Evolutionary conservation across 2,888 invertebrate genomes (phyloP).

Genomic region (Agriopis leucophaearia): DNA sequence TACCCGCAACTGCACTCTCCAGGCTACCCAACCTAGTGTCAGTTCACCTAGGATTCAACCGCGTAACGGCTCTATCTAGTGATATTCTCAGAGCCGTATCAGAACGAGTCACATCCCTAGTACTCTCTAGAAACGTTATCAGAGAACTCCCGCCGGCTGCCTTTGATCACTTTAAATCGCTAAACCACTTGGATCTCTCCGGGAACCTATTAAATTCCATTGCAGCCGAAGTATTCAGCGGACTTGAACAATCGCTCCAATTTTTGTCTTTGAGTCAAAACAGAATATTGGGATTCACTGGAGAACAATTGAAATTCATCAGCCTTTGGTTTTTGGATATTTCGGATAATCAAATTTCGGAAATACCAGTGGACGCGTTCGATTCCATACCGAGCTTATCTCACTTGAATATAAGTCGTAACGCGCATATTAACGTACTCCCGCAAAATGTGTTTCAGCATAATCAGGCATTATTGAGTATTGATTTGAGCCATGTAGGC

Average conservation of each 20-base stretch:
- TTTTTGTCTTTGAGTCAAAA: constrained; percentile 92
- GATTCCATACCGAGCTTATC: constrained; percentile 88
- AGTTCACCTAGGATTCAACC: constrained; percentile 93
- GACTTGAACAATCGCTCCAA: constrained; percentile 90
- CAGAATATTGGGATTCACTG: constrained; percentile 89
- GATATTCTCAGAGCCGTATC: constrained; percentile 92
- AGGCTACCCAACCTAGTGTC: constrained; percentile 91
- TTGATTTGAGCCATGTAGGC: constrained; percentile 92
- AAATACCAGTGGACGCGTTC: constrained; percentile 89
- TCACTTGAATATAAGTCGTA: constrained; percentile 91
- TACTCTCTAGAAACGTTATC: constrained; percentile 94
- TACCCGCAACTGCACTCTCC: constrained; percentile 94
- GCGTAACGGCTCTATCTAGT: constrained; percentile 93
- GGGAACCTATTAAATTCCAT: constrained; percentile 92
- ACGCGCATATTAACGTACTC: constrained; percentile 88
- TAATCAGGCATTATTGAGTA: constrained; percentile 88
- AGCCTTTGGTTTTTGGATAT: constrained; percentile 91
- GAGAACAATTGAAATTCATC: constrained; percentile 87
- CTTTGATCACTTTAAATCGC: constrained; percentile 91
- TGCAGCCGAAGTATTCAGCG: constrained; percentile 91
- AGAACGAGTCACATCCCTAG: constrained; percentile 89
- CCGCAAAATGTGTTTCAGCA: constrained; percentile 90
- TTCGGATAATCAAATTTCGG: constrained; percentile 92
- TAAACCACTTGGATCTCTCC: constrained; percentile 91
- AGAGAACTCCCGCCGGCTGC: constrained; percentile 93